Evolutionary conservation across 2,888 invertebrate genomes (phyloP), one percentile per base, ranked within the genome.

Genomic region (Harpagoxenus sublaevis): DNA sequence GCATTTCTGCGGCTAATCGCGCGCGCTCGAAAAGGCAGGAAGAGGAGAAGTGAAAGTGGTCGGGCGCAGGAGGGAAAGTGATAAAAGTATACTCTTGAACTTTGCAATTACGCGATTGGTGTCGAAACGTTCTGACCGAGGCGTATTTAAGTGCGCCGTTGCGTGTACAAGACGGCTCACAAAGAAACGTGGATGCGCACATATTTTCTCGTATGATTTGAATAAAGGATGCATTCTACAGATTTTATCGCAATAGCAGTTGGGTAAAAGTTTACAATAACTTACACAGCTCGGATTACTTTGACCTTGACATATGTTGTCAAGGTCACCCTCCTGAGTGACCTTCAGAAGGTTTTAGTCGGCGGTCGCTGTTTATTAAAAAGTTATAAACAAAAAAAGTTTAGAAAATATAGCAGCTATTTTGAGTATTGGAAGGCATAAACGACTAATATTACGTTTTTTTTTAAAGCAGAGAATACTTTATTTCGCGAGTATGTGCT

Each of bases 1-100:
- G 60, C 68, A 75, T 82, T 84, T 74, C 84, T 60, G 53, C 75
- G 45, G 75, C 83, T 85, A 85, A 85, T 83, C 74, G 75, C 57
- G 31, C n/a, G 31, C 51, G 35, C 45, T 68, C 31, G 55, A 83
- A 77, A 70, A 70, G 35, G 53, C 35, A 65, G 71, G 84, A 75
- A 83, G 70, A 83, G 85, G 45, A 55, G 68, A 85, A 85, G 85
- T 85, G 85, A 85, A 85, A 85, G 85, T 85, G 62, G 18, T 71
- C 39, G 71, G 42, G 63, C 31, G 62, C 65, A 42, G 75, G 68
- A 85, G 77, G 83, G 84, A 85, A 83, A 83, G 75, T 57, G 60
- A 83, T 62, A 71, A 85, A 84, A 77, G 53, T 83, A n/a, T n/a
- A 81, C 60, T 57, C 74, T 83, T 83, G 75, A 74, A 85, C 85